phyloP scores from a whole-genome alignment of 2,888 invertebrate species.

The Phalera bucephala region DNA sequence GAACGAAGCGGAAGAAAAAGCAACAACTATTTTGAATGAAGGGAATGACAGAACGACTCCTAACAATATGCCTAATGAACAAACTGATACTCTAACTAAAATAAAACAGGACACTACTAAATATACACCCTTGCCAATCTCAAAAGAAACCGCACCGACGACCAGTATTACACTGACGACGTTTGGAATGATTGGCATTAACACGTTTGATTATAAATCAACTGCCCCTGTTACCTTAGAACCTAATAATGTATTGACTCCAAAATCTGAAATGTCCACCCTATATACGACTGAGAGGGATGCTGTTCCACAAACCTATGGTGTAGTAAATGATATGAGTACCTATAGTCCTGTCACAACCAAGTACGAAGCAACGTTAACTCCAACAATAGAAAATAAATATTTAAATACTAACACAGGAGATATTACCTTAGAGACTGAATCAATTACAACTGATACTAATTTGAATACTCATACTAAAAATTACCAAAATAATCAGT shows the following conservation, averaged over 20 bases:
- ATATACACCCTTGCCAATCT: no score
- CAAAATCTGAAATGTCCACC: not conserved
- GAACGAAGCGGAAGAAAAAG: not conserved
- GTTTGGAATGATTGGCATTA: not conserved
- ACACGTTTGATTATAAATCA: not conserved
- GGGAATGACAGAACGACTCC: not conserved
- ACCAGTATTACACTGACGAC: not conserved
- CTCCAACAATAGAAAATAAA: slow-evolving; percentile 6
- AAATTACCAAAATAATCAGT: slow-evolving; percentile 2
- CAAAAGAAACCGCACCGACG: not conserved
- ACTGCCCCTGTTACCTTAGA: not conserved
- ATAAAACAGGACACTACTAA: no score
- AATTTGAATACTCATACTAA: slow-evolving; percentile 3
- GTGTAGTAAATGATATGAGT: no score
- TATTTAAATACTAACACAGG: no score
- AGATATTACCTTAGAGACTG: slow-evolving; percentile 5
- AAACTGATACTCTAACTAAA: no score
- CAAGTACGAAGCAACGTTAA: not conserved
- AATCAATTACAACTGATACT: slow-evolving; percentile 3
- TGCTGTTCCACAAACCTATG: not conserved
- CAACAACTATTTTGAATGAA: not conserved
- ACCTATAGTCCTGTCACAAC: not conserved
- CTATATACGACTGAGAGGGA: not conserved
- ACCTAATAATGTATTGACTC: not conserved
- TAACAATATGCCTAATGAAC: no score